A percentile compares a stretch with the other conserved stretches of the same genome.
These are phyloP conservation scores for Synanceia verrucosa DNA, from an alignment of 2,797 vertebrate genomes.

Conservation along the genomic window DNA sequence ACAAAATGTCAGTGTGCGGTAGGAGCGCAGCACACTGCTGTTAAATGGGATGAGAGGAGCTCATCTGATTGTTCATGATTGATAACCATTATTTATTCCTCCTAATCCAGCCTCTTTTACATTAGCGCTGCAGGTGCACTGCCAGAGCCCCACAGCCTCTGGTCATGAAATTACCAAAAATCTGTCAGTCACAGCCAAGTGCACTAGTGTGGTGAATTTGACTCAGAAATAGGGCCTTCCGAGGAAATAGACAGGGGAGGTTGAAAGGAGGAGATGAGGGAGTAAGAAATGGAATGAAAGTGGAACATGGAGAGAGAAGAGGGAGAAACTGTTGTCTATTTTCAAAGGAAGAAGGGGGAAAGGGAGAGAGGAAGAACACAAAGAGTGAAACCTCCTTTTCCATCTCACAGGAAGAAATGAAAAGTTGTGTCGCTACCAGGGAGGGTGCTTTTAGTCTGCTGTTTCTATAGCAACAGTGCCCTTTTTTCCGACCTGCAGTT, in stretches of 20 bases:
- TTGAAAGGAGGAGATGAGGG: slow-evolving; percentile 44
- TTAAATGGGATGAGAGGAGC: slow-evolving; percentile 53
- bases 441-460: slow-evolving; percentile 76
- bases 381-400: slow-evolving; percentile 59
- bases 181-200: slow-evolving; percentile 58
- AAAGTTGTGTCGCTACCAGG: slow-evolving; percentile 78
- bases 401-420: slow-evolving; percentile 69
- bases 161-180: slow-evolving; percentile 61
- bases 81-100: slow-evolving; percentile 60
- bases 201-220: slow-evolving; percentile 42
- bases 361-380: slow-evolving; percentile 37
- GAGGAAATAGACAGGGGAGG: slow-evolving; percentile 32
- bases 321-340: slow-evolving; percentile 47
- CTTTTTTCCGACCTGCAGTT: slow-evolving; percentile 73
- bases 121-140: slow-evolving; percentile 51
- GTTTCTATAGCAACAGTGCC: slow-evolving; percentile 82
- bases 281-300: slow-evolving; percentile 52
- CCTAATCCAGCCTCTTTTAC: slow-evolving; percentile 44
- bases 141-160: slow-evolving; percentile 29
- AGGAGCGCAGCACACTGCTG: slow-evolving; percentile 23
- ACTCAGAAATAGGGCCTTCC: slow-evolving; percentile 50
- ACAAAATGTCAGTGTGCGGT: slow-evolving; percentile 42
- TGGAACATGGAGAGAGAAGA: slow-evolving; percentile 56
- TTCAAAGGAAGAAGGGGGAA: slow-evolving; percentile 51
- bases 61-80: slow-evolving; percentile 60